Evolutionary conservation across 2,113 vertebrate genomes (phyloP).

Genomic region (Alouatta palliata): DNA sequence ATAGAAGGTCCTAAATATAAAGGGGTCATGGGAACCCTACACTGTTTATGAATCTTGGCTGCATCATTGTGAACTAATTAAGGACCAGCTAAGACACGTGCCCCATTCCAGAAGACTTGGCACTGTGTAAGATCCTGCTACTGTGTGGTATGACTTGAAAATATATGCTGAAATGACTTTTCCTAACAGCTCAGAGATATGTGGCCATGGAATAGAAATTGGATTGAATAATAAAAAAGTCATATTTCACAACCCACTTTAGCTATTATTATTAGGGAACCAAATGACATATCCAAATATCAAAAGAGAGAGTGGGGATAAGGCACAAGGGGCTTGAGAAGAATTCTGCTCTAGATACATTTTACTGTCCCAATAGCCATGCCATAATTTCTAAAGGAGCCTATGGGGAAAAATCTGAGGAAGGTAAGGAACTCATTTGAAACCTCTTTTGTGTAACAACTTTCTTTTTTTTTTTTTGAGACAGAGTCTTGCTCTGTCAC

Average conservation of each 20-base stretch:
- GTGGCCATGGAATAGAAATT: not conserved
- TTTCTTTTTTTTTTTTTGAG: not conserved
- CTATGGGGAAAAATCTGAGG: not conserved
- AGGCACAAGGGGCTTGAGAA: not conserved
- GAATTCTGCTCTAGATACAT: not conserved
- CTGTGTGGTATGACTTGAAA: not conserved
- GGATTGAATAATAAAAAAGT: conserved; percentile 16
- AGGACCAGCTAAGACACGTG: not conserved
- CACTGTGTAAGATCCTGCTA: not conserved
- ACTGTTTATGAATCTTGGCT: not conserved
- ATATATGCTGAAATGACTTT: not conserved
- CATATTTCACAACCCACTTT: not conserved
- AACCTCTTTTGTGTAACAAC: not conserved
- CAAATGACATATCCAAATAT: not conserved
- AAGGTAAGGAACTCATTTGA: not conserved
- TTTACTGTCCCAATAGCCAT: not conserved
- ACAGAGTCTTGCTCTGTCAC: no score
- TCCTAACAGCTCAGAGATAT: not conserved
- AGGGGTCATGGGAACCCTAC: not conserved
- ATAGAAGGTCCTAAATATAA: not conserved
- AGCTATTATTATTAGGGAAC: not conserved
- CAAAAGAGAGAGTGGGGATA: not conserved
- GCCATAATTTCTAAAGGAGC: not conserved
- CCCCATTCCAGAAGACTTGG: not conserved
- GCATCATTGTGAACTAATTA: not conserved